Base-by-base conservation (phyloP, 2,888 invertebrate species). In the Zele albiditarsus region DNA sequence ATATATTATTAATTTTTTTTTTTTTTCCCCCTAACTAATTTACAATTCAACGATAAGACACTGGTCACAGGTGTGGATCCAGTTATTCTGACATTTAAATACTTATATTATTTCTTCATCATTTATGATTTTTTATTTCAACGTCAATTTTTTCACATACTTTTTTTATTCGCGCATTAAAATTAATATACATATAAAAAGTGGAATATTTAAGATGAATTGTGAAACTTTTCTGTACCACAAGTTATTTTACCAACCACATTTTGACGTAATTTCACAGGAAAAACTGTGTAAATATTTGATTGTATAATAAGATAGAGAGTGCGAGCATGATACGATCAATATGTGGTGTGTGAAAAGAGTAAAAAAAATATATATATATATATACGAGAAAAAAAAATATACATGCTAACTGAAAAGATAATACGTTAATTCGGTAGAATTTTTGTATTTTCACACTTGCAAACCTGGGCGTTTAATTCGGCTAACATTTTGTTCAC, bases 221-320 rank as follows among this genome's bases (percentile, higher is more conserved):
- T 46, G 46, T 46, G 46, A n/a, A 46, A 38, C 38, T 38, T 12
- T 38, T 38, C 38, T 38, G 38, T 8, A 38, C 2, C 38, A 38
- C 38, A 38, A 8, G 38, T 38, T 38, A 8, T 38, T 38, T 38
- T 38, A 38, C 38, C 12, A 8, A 38, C 38, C 38, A 38, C 8
- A 38, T 4, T 60, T 60, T 60, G 28, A 60, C 28, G 28, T 16
- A 60, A 60, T 27, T 28, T 27, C n/a, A 4, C 28, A 27, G 60
- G 28, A 28, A 60, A 60, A 53, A 53, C 20, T 60, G 60, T 60
- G 60, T 60, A 60, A 60, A 60, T 60, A 60, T 60, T 60, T 60
- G 60, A n/a, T 60, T 28, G 60, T 60, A 28, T 16, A 60, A 60
- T 53, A 53, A 53, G 53, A 53, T 53, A 53, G 53, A 53, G 53